Evolutionary conservation across 2,888 invertebrate genomes (phyloP).

Genomic region (Coecobrya sp.): DNA sequence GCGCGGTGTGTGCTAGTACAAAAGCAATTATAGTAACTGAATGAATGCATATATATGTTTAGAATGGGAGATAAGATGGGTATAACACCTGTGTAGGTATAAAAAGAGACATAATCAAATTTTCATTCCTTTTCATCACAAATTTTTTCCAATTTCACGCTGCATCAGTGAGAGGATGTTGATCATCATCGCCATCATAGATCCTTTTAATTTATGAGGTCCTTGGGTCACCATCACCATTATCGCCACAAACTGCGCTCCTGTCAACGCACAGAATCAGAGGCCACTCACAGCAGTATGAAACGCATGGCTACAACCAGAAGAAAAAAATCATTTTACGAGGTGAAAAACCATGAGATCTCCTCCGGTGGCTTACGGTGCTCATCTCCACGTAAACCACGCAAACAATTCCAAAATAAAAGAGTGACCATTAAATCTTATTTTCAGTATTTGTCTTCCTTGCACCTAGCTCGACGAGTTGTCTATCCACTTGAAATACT

Average conservation of each 20-base stretch:
- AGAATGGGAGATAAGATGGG: background rate
- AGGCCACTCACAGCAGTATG: conserved; percentile 6
- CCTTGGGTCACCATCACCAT: conserved; percentile 39
- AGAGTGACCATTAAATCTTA: background rate
- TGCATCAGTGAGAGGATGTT: conserved; percentile 40
- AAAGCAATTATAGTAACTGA: background rate
- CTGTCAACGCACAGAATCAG: conserved; percentile 27
- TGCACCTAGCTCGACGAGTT: background rate
- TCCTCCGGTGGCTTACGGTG: conserved; percentile 50
- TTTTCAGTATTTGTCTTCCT: background rate
- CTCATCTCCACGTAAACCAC: background rate
- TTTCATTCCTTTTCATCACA: conserved; percentile 29
- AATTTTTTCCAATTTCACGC: conserved; percentile 41
- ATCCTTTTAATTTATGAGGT: conserved; percentile 56
- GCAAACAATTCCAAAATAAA: background rate
- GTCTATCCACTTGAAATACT: background rate
- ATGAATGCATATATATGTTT: too few relatives aligned
- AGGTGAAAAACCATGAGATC: conserved; percentile 51
- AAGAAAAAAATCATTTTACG: background rate
- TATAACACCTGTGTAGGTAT: too few relatives aligned
- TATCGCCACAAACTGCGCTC: conserved; percentile 6
- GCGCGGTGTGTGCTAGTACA: background rate
- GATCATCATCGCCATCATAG: background rate
- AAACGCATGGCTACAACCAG: background rate
- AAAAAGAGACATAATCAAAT: background rate